Percentiles rank a stretch among this genome's conserved stretches.
Evolutionary conservation across 2,113 vertebrate genomes (phyloP).

Genomic region (Gasterosteus aculeatus): DNA sequence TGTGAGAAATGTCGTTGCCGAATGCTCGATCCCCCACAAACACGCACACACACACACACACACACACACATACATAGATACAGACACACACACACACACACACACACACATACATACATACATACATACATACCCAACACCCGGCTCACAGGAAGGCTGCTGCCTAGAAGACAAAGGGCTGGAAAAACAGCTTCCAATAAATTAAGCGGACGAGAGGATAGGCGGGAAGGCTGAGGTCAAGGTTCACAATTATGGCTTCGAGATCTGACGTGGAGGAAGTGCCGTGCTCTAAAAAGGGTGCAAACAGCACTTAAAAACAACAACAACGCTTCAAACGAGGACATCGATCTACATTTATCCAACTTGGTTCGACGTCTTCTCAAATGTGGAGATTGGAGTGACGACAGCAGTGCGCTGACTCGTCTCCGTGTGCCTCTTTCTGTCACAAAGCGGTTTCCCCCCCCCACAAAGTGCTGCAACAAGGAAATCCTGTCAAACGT

Average conservation of each 20-base stretch:
- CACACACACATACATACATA: neutral
- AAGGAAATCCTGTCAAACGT: constrained; percentile 83
- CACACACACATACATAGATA: too few species aligned
- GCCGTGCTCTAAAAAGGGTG: neutral
- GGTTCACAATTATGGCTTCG: constrained; percentile 39
- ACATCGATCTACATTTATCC: neutral
- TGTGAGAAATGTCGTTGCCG: constrained; percentile 29
- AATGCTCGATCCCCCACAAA: neutral
- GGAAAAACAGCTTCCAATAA: constrained; percentile 54
- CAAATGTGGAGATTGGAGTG: neutral
- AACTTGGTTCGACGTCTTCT: neutral
- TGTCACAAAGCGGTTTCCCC: constrained; percentile 39
- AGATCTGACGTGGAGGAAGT: constrained; percentile 43
- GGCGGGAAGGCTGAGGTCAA: constrained; percentile 31
- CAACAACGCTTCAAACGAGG: too few species aligned
- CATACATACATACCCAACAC: neutral
- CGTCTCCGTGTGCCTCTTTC: constrained; percentile 3
- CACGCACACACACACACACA: neutral
- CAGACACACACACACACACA: too few species aligned
- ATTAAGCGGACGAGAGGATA: constrained; percentile 51
- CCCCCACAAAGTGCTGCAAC: constrained; percentile 46
- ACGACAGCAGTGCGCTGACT: neutral
- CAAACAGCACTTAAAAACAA: neutral
- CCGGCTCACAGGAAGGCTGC: constrained; percentile 28
- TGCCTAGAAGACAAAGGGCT: constrained; percentile 49